Evolutionary conservation across 2,888 invertebrate genomes (phyloP).

Genomic region (Cinara cedri): DNA sequence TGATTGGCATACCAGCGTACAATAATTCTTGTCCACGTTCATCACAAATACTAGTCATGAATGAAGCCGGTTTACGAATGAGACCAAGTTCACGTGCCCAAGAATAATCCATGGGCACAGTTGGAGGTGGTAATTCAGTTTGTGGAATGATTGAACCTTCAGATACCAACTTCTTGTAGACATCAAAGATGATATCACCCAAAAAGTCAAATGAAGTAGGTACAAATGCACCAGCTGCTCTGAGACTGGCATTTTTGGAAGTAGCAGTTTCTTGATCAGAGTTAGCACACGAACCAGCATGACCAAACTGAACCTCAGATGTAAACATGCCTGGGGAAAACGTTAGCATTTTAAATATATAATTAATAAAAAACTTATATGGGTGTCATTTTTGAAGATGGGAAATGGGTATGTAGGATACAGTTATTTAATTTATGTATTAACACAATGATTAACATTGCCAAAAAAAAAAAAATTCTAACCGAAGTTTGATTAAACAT

Average conservation of each 20-base stretch:
- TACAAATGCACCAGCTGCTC: conserved; percentile 84
- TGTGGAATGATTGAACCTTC: conserved; percentile 83
- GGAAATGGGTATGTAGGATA: no score
- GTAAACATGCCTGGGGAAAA: conserved; percentile 75
- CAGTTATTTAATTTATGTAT: no score
- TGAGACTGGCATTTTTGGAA: conserved; percentile 86
- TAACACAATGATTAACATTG: no score
- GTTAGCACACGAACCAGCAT: conserved; percentile 98
- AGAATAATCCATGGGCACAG: conserved; percentile 99
- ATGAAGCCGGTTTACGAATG: conserved; percentile 97
- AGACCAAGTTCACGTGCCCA: conserved; percentile 98
- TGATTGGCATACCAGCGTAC: conserved; percentile 90
- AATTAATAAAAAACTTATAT: no score
- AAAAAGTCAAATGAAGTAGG: conserved; percentile 90
- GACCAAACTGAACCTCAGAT: conserved; percentile 94
- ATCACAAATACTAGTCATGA: conserved; percentile 99
- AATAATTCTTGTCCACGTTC: conserved; percentile 96
- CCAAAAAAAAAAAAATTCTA: no score
- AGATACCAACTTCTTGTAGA: conserved; percentile 78
- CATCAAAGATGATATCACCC: conserved; percentile 80
- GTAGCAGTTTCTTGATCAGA: conserved; percentile 91
- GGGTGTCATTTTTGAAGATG: no score
- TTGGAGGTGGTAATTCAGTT: conserved; percentile 94
- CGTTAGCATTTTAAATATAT: no score
- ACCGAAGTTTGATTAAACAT: no score